Conservation (phyloP, 2,797 vertebrate genomes). For the Xenopus petersii region DNA sequence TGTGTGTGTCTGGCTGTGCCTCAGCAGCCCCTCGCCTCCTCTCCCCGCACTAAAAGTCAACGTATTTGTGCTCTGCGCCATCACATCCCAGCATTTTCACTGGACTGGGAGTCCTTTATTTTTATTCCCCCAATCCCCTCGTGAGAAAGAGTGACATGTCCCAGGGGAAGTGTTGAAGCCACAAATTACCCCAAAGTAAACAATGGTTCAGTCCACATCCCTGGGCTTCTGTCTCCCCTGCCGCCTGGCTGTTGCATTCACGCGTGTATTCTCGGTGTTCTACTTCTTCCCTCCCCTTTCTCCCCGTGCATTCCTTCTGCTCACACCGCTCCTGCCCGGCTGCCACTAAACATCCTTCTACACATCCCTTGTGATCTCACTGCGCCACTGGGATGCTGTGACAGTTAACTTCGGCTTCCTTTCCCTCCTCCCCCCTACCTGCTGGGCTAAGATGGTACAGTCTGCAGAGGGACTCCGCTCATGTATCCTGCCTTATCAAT, state of each 20-base stretch:
- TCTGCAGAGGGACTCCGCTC: conserved; percentile 77
- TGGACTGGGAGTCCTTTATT: conserved; percentile 59
- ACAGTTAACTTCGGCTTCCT: conserved; percentile 44
- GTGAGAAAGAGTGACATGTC: conserved; percentile 57
- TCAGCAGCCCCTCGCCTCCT: not conserved
- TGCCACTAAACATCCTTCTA: conserved; percentile 36
- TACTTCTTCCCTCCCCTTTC: conserved; percentile 2
- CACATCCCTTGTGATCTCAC: conserved; percentile 46
- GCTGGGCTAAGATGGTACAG: conserved; percentile 79
- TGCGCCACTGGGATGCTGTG: conserved; percentile 54
- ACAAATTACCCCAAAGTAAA: conserved; percentile 52
- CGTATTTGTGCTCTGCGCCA: conserved; percentile 7
- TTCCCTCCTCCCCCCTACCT: conserved; percentile 63
- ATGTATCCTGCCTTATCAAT: conserved; percentile 73
- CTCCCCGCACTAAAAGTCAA: not conserved
- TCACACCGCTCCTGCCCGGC: conserved; percentile 27
- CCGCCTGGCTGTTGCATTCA: conserved; percentile 2
- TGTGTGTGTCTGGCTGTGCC: not conserved
- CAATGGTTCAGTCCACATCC: conserved; percentile 59
- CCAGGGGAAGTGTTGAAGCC: conserved; percentile 62
- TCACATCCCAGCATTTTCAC: conserved; percentile 39
- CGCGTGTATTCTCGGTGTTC: not conserved
- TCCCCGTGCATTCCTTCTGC: conserved; percentile 32
- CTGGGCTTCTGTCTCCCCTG: conserved; percentile 10
- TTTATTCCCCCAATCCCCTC: conserved; percentile 52